Percentiles rank a stretch among this genome's conserved stretches.
phyloP scores from a whole-genome alignment of 2,797 vertebrate species.

The Chlorospingus flavigularis region DNA sequence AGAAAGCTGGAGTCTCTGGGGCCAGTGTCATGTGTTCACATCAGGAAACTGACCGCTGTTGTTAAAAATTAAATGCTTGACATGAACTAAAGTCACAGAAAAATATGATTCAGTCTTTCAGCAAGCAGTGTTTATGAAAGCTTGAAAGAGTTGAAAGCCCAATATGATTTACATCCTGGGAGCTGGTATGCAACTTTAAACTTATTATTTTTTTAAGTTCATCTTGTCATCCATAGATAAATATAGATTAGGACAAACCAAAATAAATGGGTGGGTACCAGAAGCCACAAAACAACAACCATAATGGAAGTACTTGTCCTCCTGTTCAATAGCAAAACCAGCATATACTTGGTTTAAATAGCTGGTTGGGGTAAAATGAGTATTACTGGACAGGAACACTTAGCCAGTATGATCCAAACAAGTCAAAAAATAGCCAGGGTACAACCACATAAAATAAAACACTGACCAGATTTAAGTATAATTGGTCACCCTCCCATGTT shows the following conservation, averaged over 20 bases:
- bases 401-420: slow-evolving; percentile 77
- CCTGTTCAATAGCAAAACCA: slow-evolving; percentile 84
- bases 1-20: slow-evolving; percentile 34
- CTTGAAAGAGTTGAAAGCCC: slow-evolving; percentile 41
- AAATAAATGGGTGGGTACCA: slow-evolving; percentile 90
- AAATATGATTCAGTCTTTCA: slow-evolving; percentile 58
- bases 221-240: slow-evolving; percentile 88
- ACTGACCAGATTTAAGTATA: slow-evolving; percentile 77
- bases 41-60: slow-evolving; percentile 49
- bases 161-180: slow-evolving; percentile 69
- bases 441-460: slow-evolving; percentile 79
- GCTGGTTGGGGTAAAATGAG: slow-evolving; percentile 76
- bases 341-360: slow-evolving; percentile 85
- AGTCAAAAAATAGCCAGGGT: slow-evolving; percentile 86
- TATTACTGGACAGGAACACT: slow-evolving; percentile 73
- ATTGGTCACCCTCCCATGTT: slow-evolving; percentile 75
- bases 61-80: slow-evolving; percentile 58
- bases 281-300: slow-evolving; percentile 85
- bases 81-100: slow-evolving; percentile 48
- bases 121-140: slow-evolving; percentile 45
- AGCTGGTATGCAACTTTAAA: slow-evolving; percentile 69
- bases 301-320: slow-evolving; percentile 84
- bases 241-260: slow-evolving; percentile 92
- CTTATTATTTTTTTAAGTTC: slow-evolving; percentile 80
- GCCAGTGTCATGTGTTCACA: not conserved